These are phyloP conservation scores for Pelusios castaneus DNA, from an alignment of 2,113 vertebrate genomes.

Conservation along the genomic window DNA sequence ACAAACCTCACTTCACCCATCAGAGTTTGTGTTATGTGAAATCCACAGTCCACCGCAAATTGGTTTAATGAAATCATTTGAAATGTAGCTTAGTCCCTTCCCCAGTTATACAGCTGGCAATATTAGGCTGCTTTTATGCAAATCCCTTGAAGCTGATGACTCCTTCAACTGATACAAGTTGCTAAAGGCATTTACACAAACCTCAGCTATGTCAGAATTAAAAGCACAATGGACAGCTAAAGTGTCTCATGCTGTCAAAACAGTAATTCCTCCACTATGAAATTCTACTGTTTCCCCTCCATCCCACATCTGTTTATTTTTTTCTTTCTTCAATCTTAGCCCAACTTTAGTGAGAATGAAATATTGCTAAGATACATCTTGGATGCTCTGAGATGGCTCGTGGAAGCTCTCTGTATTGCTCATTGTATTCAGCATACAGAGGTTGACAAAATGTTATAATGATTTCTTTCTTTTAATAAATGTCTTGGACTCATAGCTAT, in stretches of 20 bases:
- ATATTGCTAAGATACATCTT: neutral
- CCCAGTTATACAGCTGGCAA: neutral
- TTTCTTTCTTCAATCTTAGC: neutral
- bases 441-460: rapidly evolving
- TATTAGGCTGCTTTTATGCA: neutral
- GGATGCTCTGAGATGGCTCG: neutral
- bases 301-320: neutral
- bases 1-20: neutral
- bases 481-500: neutral
- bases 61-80: neutral
- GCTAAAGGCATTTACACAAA: neutral
- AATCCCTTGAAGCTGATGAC: neutral
- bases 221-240: rapidly evolving
- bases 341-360: neutral
- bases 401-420: neutral
- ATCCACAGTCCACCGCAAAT: neutral
- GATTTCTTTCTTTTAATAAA: neutral
- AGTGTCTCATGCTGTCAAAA: neutral
- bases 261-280: neutral
- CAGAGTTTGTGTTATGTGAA: neutral
- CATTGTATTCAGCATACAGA: neutral
- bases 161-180: rapidly evolving
- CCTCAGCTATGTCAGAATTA: neutral
- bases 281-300: neutral
- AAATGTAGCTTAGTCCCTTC: neutral